Percentiles rank a stretch among this genome's conserved stretches.
Evolutionary conservation across 1,140 invertebrate species (phyloP).

Genomic region (Laodelphax striatellus): DNA sequence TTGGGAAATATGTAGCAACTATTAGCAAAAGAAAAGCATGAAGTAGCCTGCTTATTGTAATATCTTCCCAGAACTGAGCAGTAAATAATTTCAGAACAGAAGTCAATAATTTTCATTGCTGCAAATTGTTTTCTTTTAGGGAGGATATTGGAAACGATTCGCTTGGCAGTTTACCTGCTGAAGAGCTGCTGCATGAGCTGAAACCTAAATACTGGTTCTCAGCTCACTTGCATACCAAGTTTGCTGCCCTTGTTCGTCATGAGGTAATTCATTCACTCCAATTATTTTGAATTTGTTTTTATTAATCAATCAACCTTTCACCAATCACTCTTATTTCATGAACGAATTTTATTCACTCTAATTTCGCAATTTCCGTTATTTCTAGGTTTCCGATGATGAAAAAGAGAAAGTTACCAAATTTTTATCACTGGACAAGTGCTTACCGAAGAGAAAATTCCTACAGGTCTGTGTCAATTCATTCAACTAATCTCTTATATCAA

Average conservation of each 20-base stretch:
- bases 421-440: constrained; percentile 90
- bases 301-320: too few relatives aligned
- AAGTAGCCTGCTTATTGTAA: too few relatives aligned
- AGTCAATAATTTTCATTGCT: too few relatives aligned
- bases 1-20: too few relatives aligned
- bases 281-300: too few relatives aligned
- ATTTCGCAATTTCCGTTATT: too few relatives aligned
- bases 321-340: too few relatives aligned
- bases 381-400: not conserved
- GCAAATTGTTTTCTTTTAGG: constrained; percentile 34
- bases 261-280: constrained; percentile 22
- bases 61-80: too few relatives aligned
- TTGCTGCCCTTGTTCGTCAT: constrained; percentile 75
- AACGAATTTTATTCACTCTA: too few relatives aligned
- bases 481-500: too few relatives aligned
- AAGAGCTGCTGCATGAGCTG: constrained; percentile 64
- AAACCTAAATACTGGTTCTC: constrained; percentile 92
- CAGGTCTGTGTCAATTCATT: constrained; percentile 40
- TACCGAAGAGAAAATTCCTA: constrained; percentile 77
- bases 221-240: constrained; percentile 95
- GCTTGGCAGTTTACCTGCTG: constrained; percentile 74
- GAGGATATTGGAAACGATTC: constrained; percentile 68
- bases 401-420: constrained; percentile 59
- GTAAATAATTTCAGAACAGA: too few relatives aligned
- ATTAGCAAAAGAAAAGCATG: too few relatives aligned